These are phyloP conservation scores for Lagorchestes hirsutus DNA, from an alignment of 2,797 vertebrate genomes.

Conservation along the genomic window DNA sequence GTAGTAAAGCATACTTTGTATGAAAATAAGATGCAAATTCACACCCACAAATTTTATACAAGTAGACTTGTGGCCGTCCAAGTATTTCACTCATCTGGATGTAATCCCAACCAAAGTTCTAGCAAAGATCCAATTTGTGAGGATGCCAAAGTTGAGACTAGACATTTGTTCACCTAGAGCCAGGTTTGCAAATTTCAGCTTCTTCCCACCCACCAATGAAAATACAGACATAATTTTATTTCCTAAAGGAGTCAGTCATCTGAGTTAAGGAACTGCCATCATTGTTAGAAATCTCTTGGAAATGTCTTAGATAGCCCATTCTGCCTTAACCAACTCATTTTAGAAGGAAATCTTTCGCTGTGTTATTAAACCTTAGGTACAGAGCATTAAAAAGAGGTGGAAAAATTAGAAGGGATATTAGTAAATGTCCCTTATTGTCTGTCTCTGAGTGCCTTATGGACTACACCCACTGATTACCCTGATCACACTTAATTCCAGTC, in stretches of 20 bases:
- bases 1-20: background rate
- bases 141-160: background rate
- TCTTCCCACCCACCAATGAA: background rate
- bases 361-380: background rate
- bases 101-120: background rate
- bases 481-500: background rate
- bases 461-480: background rate
- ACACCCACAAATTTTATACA: background rate
- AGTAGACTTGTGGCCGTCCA: background rate
- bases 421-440: background rate
- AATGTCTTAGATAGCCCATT: background rate
- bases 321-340: background rate
- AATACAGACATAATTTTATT: background rate
- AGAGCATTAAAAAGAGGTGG: background rate
- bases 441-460: background rate
- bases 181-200: background rate
- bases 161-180: background rate
- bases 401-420: background rate
- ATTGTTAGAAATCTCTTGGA: background rate
- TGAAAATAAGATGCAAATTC: background rate
- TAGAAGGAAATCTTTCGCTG: background rate
- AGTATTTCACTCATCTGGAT: background rate
- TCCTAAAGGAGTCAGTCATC: background rate
- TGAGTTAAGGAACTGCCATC: background rate
- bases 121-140: background rate